Base-by-base conservation (phyloP, 2,113 vertebrate genomes). In the Pterocles gutturalis region DNA sequence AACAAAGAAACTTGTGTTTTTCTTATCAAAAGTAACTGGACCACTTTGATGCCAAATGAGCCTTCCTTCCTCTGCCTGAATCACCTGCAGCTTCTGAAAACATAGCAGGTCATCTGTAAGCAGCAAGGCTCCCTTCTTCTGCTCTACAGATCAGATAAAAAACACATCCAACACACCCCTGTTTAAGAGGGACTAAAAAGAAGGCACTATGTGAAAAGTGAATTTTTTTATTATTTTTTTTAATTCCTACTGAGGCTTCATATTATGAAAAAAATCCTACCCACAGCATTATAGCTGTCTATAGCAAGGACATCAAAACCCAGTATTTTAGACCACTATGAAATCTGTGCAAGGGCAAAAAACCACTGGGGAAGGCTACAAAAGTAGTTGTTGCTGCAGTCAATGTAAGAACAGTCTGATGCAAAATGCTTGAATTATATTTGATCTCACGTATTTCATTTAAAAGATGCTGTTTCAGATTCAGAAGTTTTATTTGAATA, bases 141-240 rank as follows among this genome's bases (percentile, higher is more conserved):
- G 54, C 38, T n/a, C 22, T 55, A 78, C 51, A 93, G 43, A 71
- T 82, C 88, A 77, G 54, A 80, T 21, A 93, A 94, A 73, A 15
- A 96, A 79, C 19, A 72, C 38, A 38, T 48, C 54, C 48, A 61
- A 54, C 31, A 66, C 75, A 91, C 45, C 11, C 8, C n/a, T 36
- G 31, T 18, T 79, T 83, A 36, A 57, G 89, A 53, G 19, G 17
- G 55, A 53, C 60, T 43, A n/a, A 34, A 80, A 86, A 46, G 57
- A 17, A 95, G 31, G 31, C 33, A 73, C 7, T 24, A n/a, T 1
- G 4, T 43, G 7, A 41, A 41, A n/a, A 1, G 4, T 43, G 7
- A 41, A 41, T 5, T 41, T 6, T 41, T 41, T 41, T 41, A 13
- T 41, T 41, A 13, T 41, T 41, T 41, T 41, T 41, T 41, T 41